Evolutionary conservation across 2,888 invertebrate species (phyloP), one percentile per base, ranked within the genome.

Genomic region (Exocentrus adspersus): DNA sequence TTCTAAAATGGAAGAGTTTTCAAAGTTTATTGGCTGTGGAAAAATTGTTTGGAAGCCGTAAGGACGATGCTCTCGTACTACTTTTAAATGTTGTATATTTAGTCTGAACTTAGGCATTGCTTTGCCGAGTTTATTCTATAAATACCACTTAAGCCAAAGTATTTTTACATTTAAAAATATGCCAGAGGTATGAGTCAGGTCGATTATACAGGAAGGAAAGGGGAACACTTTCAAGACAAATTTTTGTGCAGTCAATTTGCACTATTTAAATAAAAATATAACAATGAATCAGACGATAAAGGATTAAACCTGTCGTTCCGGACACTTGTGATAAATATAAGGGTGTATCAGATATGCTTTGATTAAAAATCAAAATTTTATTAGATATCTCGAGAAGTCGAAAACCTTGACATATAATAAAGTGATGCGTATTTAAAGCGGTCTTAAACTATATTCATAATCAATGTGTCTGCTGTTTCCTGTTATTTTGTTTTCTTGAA

Each of bases 131-230:
- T 37, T 37, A 37, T 37, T n/a, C 37, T 37, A 37, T 37, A 37
- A 37, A 37, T 37, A 37, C 10, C 14, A n/a, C 37, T 37, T n/a
- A 5, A 37, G 2, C 14, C 14, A 2, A 37, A 37, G 14, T 37
- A 37, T n/a, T 37, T 37, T n/a, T 37, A 37, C n/a, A 37, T 37
- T 37, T 37, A 37, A 37, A 37, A n/a, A 37, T 5, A 37, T 37
- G n/a, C 14, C 1, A 37, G 24, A 7, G 7, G 7, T 7, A 24
- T 24, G 7, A 24, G 24, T 37, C 1, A 37, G 37, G 37, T 5
- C n/a, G 14, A 5, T 5, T 24, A 7, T 7, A 7, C 3, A 24
- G 7, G 24, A 24, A 24, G 24, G 7, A 24, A 24, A 5, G 24
- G 24, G 24, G 24, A 24, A 24, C 3, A 5, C 4, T 24, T 24